These are phyloP conservation scores for Enteromius treurensis DNA, from an alignment of 2,797 vertebrate genomes.

Conservation along the genomic window DNA sequence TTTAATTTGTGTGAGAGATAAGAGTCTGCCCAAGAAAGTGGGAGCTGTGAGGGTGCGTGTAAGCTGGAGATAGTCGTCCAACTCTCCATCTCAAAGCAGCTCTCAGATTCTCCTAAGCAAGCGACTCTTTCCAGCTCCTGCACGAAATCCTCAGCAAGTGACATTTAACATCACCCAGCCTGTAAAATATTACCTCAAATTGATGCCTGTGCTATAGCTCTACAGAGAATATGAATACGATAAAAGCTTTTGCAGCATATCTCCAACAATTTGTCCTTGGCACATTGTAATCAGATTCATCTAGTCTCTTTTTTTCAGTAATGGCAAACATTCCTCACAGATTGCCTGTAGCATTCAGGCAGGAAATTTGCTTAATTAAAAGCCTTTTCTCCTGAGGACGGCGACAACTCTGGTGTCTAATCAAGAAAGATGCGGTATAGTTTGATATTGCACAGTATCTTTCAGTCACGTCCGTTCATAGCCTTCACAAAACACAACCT, in stretches of 20 bases:
- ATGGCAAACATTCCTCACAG: constrained; percentile 43
- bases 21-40: constrained; percentile 34
- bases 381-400: constrained; percentile 35
- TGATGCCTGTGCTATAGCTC: constrained; percentile 9
- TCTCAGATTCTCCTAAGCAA: constrained; percentile 5
- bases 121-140: constrained; percentile 3
- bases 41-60: constrained; percentile 34
- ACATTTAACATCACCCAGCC: constrained; percentile 26
- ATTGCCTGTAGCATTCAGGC: constrained; percentile 41
- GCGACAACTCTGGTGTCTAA: constrained; percentile 14
- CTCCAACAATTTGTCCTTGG: constrained; percentile 49
- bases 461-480: background rate
- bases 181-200: constrained; percentile 26
- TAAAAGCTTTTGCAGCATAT: constrained; percentile 10
- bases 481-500: constrained; percentile 29
- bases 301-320: constrained; percentile 30
- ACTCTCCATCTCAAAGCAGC: constrained; percentile 31
- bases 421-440: background rate
- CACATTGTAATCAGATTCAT: constrained; percentile 25
- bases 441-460: background rate
- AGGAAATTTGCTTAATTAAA: constrained; percentile 43
- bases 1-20: constrained; percentile 51
- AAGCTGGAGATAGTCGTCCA: constrained; percentile 33
- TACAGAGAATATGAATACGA: constrained; percentile 15
- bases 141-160: constrained; percentile 8